Percentiles rank a stretch among this genome's conserved stretches.
Conservation (phyloP, 23 tunicate species). For the Oikopleura dioica region DNA sequence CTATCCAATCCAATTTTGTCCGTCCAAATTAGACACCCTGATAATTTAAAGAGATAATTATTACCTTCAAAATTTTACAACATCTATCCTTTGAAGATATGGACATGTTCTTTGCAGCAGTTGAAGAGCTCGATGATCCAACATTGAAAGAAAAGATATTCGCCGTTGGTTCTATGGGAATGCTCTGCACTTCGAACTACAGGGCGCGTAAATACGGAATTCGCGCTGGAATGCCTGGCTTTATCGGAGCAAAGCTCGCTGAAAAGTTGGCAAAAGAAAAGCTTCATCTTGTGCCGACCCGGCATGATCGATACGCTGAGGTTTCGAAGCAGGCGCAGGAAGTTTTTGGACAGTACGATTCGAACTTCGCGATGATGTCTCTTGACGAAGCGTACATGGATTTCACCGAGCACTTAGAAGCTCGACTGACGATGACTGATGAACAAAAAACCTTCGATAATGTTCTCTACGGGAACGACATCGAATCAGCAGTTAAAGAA, state of each 20-base stretch:
- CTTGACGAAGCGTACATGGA: conserved; percentile 92
- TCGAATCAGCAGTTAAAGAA: conserved; percentile 56
- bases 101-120: conserved; percentile 95
- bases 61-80: too few relatives aligned
- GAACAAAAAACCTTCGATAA: neutral
- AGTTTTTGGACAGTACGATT: conserved; percentile 51
- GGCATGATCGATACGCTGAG: conserved; percentile 43
- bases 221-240: conserved; percentile 99
- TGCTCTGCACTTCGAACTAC: conserved; percentile 86
- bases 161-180: conserved; percentile 78
- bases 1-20: too few relatives aligned
- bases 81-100: too few relatives aligned
- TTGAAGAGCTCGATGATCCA: conserved; percentile 75
- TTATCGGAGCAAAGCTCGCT: conserved; percentile 25
- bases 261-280: conserved; percentile 47
- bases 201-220: conserved; percentile 75
- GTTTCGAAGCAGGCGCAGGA: conserved; percentile 32
- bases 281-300: conserved; percentile 44
- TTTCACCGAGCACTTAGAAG: conserved; percentile 43
- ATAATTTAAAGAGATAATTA: too few relatives aligned
- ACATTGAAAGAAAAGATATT: conserved; percentile 45
- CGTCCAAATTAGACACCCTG: too few relatives aligned
- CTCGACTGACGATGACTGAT: conserved; percentile 16
- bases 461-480: neutral
- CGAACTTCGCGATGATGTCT: conserved; percentile 43